These are phyloP conservation scores for Eremophila alpestris DNA, from an alignment of 2,797 vertebrate genomes.

Conservation along the genomic window DNA sequence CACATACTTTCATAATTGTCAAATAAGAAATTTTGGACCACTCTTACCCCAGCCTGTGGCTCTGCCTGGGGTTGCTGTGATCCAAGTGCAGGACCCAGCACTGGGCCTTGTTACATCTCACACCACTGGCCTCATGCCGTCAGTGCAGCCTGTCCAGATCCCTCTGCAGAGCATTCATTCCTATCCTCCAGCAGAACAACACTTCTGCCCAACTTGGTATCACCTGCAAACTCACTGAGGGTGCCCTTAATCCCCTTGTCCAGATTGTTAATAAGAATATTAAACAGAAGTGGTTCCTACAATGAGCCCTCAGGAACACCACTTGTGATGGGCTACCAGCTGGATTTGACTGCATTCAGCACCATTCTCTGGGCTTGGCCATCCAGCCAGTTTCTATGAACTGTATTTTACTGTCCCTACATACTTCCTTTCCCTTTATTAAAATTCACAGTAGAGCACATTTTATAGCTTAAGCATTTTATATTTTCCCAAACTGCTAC, in stretches of 20 bases:
- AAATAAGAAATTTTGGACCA: not conserved
- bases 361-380: not conserved
- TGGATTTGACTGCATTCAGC: not conserved
- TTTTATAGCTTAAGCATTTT: not conserved
- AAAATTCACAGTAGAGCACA: not conserved
- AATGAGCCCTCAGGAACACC: not conserved
- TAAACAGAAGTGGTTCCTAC: not conserved
- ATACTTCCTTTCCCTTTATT: not conserved
- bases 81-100: accelerated
- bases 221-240: not conserved
- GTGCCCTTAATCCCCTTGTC: not conserved
- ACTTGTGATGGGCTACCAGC: accelerated
- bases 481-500: not conserved
- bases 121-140: accelerated
- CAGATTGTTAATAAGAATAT: not conserved
- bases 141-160: not conserved
- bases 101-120: not conserved
- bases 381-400: not conserved
- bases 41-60: not conserved
- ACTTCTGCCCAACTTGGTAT: not conserved
- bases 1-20: not conserved
- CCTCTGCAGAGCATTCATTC: not conserved
- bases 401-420: not conserved
- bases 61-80: not conserved
- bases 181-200: not conserved